Evolutionary conservation across 2,888 invertebrate genomes (phyloP).

Genomic region (Hoplodrina ambigua): DNA sequence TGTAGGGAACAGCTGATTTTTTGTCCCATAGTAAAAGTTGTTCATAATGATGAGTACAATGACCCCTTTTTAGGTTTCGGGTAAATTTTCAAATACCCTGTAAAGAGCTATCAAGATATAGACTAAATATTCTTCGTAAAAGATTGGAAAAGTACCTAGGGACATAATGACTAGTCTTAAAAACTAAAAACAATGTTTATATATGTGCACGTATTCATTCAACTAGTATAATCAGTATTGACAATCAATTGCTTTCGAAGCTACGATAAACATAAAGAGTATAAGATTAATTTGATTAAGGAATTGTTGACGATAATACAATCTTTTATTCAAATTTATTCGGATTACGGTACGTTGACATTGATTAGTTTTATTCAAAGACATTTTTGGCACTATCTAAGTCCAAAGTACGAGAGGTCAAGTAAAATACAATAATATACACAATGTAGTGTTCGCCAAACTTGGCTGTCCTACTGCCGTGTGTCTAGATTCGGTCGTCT

Average conservation of each 20-base stretch:
- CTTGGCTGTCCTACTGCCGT: no score
- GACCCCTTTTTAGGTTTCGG: no score
- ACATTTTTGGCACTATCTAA: not conserved
- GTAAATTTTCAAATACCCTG: no score
- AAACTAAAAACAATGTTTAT: not conserved
- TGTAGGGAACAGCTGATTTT: no score
- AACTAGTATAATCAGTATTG: constrained; percentile 33
- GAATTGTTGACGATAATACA: not conserved
- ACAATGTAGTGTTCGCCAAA: no score
- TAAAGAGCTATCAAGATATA: not conserved
- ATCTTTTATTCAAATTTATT: constrained; percentile 1
- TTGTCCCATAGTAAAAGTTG: no score
- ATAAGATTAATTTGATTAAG: not conserved
- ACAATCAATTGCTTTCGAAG: constrained; percentile 37
- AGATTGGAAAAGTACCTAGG: no score
- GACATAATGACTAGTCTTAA: not conserved
- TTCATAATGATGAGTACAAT: no score
- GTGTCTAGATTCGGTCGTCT: not conserved
- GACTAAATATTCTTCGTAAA: no score
- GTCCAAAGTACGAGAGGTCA: not conserved
- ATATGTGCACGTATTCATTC: constrained; percentile 9
- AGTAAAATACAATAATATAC: not conserved
- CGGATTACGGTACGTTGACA: constrained; percentile 17
- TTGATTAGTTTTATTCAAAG: not conserved
- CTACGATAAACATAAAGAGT: constrained; percentile 13